These are phyloP conservation scores for Lipophrys pholis DNA, from an alignment of 2,113 vertebrate genomes.

Conservation along the genomic window DNA sequence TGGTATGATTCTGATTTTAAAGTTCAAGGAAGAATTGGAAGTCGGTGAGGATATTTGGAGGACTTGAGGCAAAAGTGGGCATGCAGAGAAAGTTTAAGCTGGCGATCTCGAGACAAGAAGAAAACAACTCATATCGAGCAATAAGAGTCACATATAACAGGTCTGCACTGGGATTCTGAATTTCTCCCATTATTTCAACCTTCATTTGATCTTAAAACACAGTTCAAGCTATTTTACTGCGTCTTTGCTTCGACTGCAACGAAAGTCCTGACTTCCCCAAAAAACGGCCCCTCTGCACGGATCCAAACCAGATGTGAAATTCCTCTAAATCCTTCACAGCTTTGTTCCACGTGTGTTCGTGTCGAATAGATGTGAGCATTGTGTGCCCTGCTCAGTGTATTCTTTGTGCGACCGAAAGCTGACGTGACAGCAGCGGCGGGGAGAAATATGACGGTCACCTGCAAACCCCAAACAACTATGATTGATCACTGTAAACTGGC, in stretches of 20 bases:
- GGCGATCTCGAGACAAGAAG: not conserved
- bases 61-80: not conserved
- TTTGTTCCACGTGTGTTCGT: constrained; percentile 22
- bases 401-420: constrained; percentile 43
- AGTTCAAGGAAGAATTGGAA: constrained; percentile 9
- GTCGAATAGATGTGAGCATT: not conserved
- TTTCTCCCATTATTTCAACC: not conserved
- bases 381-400: constrained; percentile 28
- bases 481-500: constrained; percentile 60
- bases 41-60: constrained; percentile 13
- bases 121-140: not conserved
- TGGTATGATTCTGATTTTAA: constrained; percentile 48
- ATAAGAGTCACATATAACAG: not conserved
- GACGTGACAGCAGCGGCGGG: constrained; percentile 48
- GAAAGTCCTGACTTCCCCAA: constrained; percentile 1
- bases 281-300: not conserved
- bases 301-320: constrained; percentile 67
- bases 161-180: not conserved
- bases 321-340: constrained; percentile 50
- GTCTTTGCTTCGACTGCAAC: not conserved
- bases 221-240: not conserved
- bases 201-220: not conserved
- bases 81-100: not conserved
- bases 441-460: constrained; percentile 59
- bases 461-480: constrained; percentile 48